These are phyloP conservation scores for Oryzias javanicus DNA, from an alignment of 2,113 vertebrate species.

Conservation along the genomic window DNA sequence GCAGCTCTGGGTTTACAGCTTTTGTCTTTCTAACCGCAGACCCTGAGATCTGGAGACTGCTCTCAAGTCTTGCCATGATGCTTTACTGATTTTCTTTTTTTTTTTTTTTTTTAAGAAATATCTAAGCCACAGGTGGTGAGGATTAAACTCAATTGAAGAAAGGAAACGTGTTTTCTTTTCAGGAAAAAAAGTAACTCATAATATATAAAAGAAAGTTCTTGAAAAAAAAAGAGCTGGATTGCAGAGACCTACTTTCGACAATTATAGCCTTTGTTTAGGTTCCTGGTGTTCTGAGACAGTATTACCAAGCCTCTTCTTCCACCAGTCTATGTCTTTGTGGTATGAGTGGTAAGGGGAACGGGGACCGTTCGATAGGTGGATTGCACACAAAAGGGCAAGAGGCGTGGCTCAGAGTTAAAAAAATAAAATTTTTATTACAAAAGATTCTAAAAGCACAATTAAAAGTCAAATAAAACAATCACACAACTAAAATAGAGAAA, in stretches of 20 bases:
- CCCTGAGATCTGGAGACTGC: conserved; percentile 22
- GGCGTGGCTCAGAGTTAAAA: too few species aligned
- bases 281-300: conserved; percentile 38
- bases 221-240: conserved; percentile 1
- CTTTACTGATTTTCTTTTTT: conserved; percentile 17
- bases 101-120: conserved; percentile 3
- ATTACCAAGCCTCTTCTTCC: not conserved
- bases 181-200: not conserved
- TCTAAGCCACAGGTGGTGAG: conserved; percentile 14
- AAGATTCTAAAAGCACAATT: too few species aligned
- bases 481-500: too few species aligned
- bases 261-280: conserved; percentile 21
- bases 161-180: conserved; percentile 14
- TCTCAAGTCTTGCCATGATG: conserved; percentile 17
- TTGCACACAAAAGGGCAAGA: too few species aligned
- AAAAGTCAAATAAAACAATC: too few species aligned
- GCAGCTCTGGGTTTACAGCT: too few species aligned
- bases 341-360: too few species aligned
- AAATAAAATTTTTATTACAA: too few species aligned
- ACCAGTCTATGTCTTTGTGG: conserved; percentile 5
- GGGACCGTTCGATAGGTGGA: too few species aligned
- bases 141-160: not conserved
- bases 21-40: conserved; percentile 15
- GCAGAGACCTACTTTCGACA: conserved; percentile 16
- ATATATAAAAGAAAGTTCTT: not conserved